Conservation (phyloP, 1,140 invertebrate species). For the Listronotus bonariensis region DNA sequence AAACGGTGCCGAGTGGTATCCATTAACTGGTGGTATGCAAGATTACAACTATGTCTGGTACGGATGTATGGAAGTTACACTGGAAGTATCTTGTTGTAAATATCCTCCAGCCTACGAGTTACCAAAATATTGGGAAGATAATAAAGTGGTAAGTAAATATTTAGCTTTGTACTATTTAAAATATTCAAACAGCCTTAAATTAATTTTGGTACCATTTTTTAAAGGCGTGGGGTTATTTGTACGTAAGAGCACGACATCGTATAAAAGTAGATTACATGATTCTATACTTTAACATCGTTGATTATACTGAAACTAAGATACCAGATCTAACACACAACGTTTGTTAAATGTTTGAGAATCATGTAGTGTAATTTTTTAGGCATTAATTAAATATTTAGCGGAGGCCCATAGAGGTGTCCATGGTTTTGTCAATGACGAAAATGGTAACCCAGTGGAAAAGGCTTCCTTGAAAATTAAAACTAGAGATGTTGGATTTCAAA, state of each 20-base stretch:
- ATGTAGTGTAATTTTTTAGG: conserved; percentile 59
- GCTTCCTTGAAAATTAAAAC: conserved; percentile 83
- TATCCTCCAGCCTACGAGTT: conserved; percentile 86
- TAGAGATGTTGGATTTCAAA: conserved; percentile 85
- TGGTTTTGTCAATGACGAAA: conserved; percentile 83
- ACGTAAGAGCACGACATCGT: no score
- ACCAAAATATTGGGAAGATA: conserved; percentile 93
- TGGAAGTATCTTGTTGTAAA: conserved; percentile 97
- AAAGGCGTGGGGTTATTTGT: no score
- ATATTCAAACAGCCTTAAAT: no score
- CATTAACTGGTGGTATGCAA: conserved; percentile 89
- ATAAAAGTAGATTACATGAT: no score
- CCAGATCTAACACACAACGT: no score
- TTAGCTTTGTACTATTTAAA: no score
- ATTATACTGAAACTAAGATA: no score
- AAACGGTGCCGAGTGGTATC: conserved; percentile 92
- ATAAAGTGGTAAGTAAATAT: conserved; percentile 77
- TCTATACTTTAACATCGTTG: no score
- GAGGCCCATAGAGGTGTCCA: conserved; percentile 85
- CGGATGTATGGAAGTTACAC: conserved; percentile 97
- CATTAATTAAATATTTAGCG: conserved; percentile 83
- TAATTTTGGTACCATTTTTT: no score
- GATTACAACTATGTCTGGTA: conserved; percentile 98
- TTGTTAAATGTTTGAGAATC: no score
- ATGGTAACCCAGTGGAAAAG: conserved; percentile 79